Evolutionary conservation across 2,888 invertebrate genomes (phyloP).

Genomic region (Orthonevra nobilis): DNA sequence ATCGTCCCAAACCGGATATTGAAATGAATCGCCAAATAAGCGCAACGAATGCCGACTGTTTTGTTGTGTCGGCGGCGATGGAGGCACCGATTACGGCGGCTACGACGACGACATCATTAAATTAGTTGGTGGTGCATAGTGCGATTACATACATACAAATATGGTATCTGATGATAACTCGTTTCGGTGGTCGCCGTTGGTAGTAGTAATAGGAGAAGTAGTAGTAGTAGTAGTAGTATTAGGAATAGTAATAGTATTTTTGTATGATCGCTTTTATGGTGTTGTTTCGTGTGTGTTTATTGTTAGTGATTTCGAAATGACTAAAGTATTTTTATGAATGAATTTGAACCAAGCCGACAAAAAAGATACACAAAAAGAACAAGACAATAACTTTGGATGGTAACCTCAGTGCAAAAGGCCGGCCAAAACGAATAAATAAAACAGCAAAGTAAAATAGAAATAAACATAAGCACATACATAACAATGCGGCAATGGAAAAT

Average conservation of each 20-base stretch:
- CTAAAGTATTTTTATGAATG: constrained; percentile 59
- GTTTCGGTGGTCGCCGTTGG: neutral
- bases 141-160: constrained; percentile 14
- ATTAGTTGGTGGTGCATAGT: constrained; percentile 43
- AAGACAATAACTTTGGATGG: constrained; percentile 20
- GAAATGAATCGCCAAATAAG: constrained; percentile 58
- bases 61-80: neutral
- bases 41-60: constrained; percentile 18
- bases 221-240: constrained; percentile 7
- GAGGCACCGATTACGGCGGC: constrained; percentile 27
- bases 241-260: too few relatives aligned
- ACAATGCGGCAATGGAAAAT: constrained; percentile 32
- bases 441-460: neutral
- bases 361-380: constrained; percentile 31
- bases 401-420: neutral
- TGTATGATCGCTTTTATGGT: constrained; percentile 7
- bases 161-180: neutral
- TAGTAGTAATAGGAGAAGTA: neutral
- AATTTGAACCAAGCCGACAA: constrained; percentile 53
- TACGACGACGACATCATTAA: constrained; percentile 41
- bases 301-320: constrained; percentile 20
- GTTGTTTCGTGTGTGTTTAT: constrained; percentile 21
- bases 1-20: constrained; percentile 52
- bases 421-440: neutral
- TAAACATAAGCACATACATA: neutral